These are phyloP conservation scores for Microplitis manilae DNA, from an alignment of 2,888 invertebrate species.

Conservation along the genomic window DNA sequence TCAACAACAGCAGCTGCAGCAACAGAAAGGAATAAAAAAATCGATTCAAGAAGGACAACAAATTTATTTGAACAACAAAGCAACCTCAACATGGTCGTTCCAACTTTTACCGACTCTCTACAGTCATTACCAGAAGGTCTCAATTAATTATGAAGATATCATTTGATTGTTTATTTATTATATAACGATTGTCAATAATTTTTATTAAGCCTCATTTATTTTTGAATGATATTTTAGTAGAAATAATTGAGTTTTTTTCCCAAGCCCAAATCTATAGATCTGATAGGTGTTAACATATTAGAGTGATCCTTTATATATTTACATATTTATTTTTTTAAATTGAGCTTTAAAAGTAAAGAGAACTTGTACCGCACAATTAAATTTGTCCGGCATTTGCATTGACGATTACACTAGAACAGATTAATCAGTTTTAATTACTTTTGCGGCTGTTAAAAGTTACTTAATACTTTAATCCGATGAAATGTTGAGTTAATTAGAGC, in stretches of 20 bases:
- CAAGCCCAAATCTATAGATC: no score
- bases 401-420: no score
- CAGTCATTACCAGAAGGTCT: slow-evolving; percentile 88
- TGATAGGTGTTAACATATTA: no score
- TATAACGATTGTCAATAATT: not conserved
- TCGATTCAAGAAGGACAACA: slow-evolving; percentile 47
- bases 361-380: no score
- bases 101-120: slow-evolving; percentile 89
- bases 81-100: slow-evolving; percentile 83
- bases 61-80: slow-evolving; percentile 64
- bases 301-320: no score
- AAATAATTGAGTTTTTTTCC: no score
- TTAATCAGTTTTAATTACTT: not conserved
- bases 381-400: no score
- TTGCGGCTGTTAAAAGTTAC: not conserved
- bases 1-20: slow-evolving; percentile 45
- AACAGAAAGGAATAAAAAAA: slow-evolving; percentile 37
- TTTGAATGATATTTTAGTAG: no score
- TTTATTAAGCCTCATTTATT: not conserved
- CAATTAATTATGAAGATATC: not conserved
- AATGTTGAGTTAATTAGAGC: not conserved
- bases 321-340: no score
- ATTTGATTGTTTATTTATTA: not conserved
- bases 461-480: not conserved
- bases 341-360: no score